Evolutionary conservation across 2,113 vertebrate species (phyloP).

Genomic region (Sphyrna mokarran): DNA sequence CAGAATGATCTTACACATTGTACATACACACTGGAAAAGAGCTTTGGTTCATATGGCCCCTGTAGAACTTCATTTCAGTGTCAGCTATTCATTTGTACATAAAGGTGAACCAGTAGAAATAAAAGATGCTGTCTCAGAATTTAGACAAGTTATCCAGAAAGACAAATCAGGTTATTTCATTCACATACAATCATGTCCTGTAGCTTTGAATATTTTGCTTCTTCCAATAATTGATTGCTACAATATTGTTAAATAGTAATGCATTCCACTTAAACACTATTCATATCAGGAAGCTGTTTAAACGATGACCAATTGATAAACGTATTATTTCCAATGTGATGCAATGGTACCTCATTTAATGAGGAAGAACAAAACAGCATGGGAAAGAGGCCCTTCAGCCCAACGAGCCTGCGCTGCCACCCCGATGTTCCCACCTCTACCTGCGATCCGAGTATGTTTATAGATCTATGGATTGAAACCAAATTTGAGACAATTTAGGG

Average conservation of each 20-base stretch:
- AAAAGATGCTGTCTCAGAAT: not conserved
- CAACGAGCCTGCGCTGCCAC: no score
- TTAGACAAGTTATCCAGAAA: not conserved
- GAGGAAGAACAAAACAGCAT: no score
- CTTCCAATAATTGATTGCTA: not conserved
- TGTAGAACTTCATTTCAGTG: not conserved
- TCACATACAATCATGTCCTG: not conserved
- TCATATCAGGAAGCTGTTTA: not conserved
- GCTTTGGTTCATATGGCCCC: not conserved
- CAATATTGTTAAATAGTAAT: not conserved
- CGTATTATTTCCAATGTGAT: not conserved
- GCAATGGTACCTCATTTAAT: not conserved
- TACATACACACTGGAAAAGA: not conserved
- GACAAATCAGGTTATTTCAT: not conserved
- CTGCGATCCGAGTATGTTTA: no score
- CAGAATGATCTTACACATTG: not conserved
- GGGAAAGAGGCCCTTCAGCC: no score
- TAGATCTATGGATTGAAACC: no score
- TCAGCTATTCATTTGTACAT: not conserved
- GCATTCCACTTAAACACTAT: not conserved
- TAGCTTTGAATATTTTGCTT: not conserved
- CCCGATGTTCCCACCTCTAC: no score
- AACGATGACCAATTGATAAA: not conserved
- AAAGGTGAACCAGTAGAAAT: not conserved
- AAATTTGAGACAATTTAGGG: no score